Evolutionary conservation across 2,797 vertebrate genomes (phyloP).

Genomic region (Monodelphis domestica): DNA sequence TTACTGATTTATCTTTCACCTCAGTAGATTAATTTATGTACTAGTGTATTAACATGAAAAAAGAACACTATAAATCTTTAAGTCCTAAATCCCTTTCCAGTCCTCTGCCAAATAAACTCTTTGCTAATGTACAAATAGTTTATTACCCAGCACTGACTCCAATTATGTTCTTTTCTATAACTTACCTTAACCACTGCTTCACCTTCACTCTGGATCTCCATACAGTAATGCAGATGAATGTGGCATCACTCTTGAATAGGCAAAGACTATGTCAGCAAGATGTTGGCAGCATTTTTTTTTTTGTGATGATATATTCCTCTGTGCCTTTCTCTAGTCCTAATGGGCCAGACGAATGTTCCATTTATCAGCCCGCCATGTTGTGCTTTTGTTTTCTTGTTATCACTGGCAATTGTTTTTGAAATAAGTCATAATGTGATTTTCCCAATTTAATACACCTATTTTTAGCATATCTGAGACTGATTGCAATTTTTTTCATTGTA

Average conservation of each 20-base stretch:
- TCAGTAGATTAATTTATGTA: conserved; percentile 27
- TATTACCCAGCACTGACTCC: conserved; percentile 9
- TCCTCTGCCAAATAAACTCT: conserved; percentile 19
- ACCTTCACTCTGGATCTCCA: not conserved
- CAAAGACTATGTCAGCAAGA: not conserved
- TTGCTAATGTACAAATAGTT: conserved; percentile 38
- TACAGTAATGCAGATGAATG: conserved; percentile 47
- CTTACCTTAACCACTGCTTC: not conserved
- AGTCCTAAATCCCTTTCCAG: not conserved
- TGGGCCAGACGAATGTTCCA: conserved; percentile 42
- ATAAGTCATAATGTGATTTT: conserved; percentile 76
- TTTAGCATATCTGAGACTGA: conserved; percentile 77
- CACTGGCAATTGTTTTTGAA: conserved; percentile 73
- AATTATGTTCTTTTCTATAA: conserved; percentile 22
- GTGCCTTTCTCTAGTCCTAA: not conserved
- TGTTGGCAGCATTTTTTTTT: not conserved
- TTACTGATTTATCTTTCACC: conserved; percentile 16
- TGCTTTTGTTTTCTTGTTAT: conserved; percentile 70
- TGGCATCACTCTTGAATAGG: not conserved
- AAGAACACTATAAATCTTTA: conserved; percentile 48
- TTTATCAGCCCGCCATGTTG: conserved; percentile 55
- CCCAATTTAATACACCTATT: conserved; percentile 77
- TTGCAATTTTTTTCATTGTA: conserved; percentile 77
- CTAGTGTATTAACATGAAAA: conserved; percentile 37
- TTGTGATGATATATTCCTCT: conserved; percentile 40